phyloP scores from a whole-genome alignment of 2,113 vertebrate species.

The Odocoileus virginianus region DNA sequence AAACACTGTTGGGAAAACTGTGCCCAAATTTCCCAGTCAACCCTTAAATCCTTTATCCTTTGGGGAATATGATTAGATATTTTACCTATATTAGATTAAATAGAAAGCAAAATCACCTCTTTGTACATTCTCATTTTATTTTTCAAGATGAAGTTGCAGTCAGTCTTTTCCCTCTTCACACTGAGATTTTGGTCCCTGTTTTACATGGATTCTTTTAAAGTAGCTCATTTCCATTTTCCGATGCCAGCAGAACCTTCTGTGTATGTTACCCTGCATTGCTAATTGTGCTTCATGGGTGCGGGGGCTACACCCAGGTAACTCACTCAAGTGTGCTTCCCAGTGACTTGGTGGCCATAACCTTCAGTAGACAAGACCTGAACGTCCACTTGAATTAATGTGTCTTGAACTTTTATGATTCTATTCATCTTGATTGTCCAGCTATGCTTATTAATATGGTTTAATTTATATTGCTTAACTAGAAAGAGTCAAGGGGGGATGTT shows the following conservation, averaged over 20 bases:
- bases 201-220: background rate
- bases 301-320: background rate
- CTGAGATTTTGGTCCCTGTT: background rate
- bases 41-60: background rate
- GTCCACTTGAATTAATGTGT: background rate
- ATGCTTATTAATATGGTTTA: background rate
- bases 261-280: background rate
- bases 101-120: background rate
- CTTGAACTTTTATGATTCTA: background rate
- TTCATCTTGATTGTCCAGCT: background rate
- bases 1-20: background rate
- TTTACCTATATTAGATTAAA: background rate
- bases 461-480: background rate
- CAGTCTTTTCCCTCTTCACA: background rate
- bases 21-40: background rate
- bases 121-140: background rate
- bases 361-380: background rate
- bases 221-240: background rate
- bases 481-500: background rate
- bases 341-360: background rate
- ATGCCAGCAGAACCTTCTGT: background rate
- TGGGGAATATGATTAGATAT: background rate
- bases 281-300: background rate
- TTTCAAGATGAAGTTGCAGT: background rate
- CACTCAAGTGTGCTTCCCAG: background rate